Percentiles rank a stretch among this genome's conserved stretches.
Conservation (phyloP, 2,888 invertebrate species). For the Leptura quadrifasciata region DNA sequence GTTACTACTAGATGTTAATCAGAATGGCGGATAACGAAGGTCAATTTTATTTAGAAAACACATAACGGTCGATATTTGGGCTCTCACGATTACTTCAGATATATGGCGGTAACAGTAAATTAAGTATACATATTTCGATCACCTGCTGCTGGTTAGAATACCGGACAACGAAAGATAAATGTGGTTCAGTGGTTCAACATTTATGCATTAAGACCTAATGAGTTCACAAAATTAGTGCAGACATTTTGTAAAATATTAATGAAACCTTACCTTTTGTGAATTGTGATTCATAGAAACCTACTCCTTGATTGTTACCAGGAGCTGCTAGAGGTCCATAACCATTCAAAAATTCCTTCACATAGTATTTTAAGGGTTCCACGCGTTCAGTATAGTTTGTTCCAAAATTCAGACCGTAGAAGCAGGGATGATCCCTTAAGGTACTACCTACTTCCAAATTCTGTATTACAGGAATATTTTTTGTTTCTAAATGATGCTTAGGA, state of each 20-base stretch:
- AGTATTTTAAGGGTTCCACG: conserved; percentile 66
- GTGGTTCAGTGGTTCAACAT: too few species aligned
- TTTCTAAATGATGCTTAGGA: conserved; percentile 77
- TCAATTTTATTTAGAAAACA: too few species aligned
- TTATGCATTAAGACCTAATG: too few species aligned
- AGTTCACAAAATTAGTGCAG: background rate
- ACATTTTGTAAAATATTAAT: background rate
- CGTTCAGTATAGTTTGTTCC: conserved; percentile 78
- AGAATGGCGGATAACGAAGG: too few species aligned
- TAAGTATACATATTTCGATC: too few species aligned
- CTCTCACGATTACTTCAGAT: too few species aligned
- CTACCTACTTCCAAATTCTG: conserved; percentile 84
- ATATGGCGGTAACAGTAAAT: too few species aligned
- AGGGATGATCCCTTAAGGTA: conserved; percentile 86
- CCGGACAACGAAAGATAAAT: too few species aligned
- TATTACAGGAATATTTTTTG: conserved; percentile 78
- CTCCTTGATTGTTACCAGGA: conserved; percentile 60
- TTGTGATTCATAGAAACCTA: conserved; percentile 9
- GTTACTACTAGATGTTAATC: too few species aligned
- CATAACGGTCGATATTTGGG: too few species aligned
- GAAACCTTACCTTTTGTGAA: conserved; percentile 7
- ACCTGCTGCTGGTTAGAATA: too few species aligned
- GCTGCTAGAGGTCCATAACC: conserved; percentile 55
- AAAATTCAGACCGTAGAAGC: conserved; percentile 82
- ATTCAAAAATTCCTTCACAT: conserved; percentile 74